phyloP scores from a whole-genome alignment of 2,113 vertebrate species.

The Pygoscelis adeliae region DNA sequence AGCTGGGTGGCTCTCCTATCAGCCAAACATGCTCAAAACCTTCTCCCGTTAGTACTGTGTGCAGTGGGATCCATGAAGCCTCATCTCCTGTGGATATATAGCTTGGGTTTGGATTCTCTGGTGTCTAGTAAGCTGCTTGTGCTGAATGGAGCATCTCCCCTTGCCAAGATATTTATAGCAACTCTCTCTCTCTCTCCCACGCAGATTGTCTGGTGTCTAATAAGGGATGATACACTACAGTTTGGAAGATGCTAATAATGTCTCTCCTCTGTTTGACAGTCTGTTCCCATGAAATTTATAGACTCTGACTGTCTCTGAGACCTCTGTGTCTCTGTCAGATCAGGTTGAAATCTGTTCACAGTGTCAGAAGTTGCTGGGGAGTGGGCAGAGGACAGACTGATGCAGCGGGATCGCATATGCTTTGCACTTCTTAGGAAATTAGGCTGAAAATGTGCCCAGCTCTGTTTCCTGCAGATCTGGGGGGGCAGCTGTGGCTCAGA shows the following conservation, averaged over 20 bases:
- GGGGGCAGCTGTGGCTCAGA: neutral
- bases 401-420: neutral
- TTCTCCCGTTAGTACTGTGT: neutral
- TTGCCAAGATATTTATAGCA: neutral
- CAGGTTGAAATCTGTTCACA: neutral
- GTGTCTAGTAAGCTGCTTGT: neutral
- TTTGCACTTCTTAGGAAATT: neutral
- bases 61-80: neutral
- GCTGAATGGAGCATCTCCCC: neutral
- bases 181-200: neutral
- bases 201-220: slow-evolving; percentile 37
- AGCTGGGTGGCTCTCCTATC: neutral
- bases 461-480: neutral
- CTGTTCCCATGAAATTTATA: slow-evolving; percentile 29
- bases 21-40: neutral
- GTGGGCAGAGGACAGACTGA: slow-evolving; percentile 3
- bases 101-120: neutral
- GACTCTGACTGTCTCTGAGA: slow-evolving; percentile 2
- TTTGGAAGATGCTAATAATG: slow-evolving; percentile 45
- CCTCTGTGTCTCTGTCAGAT: slow-evolving; percentile 18
- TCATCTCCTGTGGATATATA: neutral
- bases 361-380: slow-evolving; percentile 21
- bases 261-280: slow-evolving; percentile 24
- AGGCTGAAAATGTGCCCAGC: neutral
- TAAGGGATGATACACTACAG: slow-evolving; percentile 1